phyloP scores from a whole-genome alignment of 1,140 invertebrate species.

The Euwallacea fornicatus region DNA sequence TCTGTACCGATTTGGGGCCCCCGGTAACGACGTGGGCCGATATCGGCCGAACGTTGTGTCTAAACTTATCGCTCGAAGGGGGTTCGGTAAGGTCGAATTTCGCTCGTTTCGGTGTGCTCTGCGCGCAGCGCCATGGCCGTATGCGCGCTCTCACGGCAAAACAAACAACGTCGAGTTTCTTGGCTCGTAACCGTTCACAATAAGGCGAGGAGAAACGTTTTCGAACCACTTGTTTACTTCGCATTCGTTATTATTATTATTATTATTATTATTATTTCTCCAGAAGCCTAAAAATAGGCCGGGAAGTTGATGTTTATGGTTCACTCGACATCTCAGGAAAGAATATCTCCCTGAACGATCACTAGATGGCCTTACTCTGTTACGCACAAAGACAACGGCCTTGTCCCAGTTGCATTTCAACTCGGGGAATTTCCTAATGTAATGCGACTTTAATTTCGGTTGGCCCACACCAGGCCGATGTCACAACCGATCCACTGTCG shows the following conservation, averaged over 20 bases:
- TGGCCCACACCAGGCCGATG: not conserved
- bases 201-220: constrained; percentile 38
- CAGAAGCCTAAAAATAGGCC: no score
- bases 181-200: constrained; percentile 38
- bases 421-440: constrained; percentile 28
- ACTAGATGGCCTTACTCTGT: constrained; percentile 32
- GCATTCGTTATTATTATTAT: constrained; percentile 13
- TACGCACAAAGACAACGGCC: constrained; percentile 19
- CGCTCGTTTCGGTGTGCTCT: constrained; percentile 29
- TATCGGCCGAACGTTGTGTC: not conserved
- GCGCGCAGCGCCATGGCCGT: constrained; percentile 32
- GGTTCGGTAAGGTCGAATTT: constrained; percentile 44
- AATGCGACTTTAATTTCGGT: not conserved
- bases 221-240: constrained; percentile 46
- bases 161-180: constrained; percentile 48
- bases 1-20: no score
- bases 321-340: not conserved
- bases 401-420: constrained; percentile 31
- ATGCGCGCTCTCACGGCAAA: constrained; percentile 39
- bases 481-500: not conserved
- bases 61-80: constrained; percentile 51
- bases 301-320: no score
- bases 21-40: no score
- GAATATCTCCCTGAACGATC: constrained; percentile 17
- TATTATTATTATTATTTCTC: not conserved